A percentile compares a stretch with the other conserved stretches of the same genome.
Evolutionary conservation across 2,888 invertebrate genomes (phyloP).

Genomic region (Drosophila tanythrix): DNA sequence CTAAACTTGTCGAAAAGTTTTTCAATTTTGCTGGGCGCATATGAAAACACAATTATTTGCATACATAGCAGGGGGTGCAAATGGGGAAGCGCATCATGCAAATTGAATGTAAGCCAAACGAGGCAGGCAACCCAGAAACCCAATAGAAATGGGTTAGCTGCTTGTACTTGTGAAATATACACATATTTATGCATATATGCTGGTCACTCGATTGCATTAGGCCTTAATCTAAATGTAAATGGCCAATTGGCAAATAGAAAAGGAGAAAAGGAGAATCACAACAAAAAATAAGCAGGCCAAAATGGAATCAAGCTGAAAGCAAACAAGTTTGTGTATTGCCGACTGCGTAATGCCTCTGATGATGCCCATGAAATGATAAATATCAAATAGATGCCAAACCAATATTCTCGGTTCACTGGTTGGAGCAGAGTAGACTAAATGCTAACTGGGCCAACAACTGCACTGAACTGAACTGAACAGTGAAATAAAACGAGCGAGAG

Average conservation of each 20-base stretch:
- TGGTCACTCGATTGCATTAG: constrained; percentile 61
- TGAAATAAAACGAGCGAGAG: neutral
- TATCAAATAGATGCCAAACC: neutral
- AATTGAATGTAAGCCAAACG: constrained; percentile 49
- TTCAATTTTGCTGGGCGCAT: constrained; percentile 72
- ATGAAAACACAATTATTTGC: constrained; percentile 68
- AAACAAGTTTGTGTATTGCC: neutral
- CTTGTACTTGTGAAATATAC: neutral
- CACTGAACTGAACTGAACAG: constrained; percentile 13
- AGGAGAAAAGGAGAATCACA: constrained; percentile 21
- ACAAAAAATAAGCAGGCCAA: constrained; percentile 3
- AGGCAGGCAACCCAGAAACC: constrained; percentile 30
- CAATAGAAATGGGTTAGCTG: constrained; percentile 9
- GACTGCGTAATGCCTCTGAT: neutral
- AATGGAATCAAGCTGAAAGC: constrained; percentile 4
- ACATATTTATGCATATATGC: neutral
- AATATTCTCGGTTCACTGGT: neutral
- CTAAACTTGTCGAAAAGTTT: constrained; percentile 56
- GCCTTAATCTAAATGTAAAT: constrained; percentile 75
- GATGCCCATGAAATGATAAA: neutral
- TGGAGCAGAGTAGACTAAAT: constrained; percentile 1
- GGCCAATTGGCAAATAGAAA: constrained; percentile 46
- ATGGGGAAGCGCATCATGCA: constrained; percentile 20
- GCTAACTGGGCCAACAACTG: constrained; percentile 53
- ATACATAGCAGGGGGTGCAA: constrained; percentile 1